Conservation (phyloP, 1,140 invertebrate species). For the Anoplolepis gracilipes region DNA sequence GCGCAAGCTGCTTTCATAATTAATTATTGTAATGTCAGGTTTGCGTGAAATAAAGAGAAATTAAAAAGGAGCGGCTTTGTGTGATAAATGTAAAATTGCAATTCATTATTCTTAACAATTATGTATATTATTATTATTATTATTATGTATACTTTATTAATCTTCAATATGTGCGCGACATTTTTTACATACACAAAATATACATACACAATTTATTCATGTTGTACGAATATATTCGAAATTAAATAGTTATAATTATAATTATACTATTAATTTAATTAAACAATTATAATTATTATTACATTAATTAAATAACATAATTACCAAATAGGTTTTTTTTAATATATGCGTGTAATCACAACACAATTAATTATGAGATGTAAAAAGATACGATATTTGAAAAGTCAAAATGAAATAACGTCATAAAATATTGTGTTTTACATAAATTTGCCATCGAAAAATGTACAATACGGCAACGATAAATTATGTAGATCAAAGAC, state of each 20-base stretch:
- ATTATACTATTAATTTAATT: neutral
- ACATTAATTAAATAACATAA: too few species aligned
- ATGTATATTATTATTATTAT: too few species aligned
- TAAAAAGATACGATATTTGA: neutral
- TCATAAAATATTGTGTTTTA: conserved; percentile 4
- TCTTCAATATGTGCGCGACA: neutral
- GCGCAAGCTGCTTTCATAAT: conserved; percentile 22
- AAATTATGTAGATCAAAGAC: conserved; percentile 34
- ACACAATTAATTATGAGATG: neutral
- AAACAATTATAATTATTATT: too few species aligned
- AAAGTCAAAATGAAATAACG: neutral
- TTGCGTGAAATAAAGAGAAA: conserved; percentile 26
- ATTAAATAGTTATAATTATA: neutral
- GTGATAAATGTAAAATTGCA: conserved; percentile 18
- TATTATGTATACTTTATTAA: neutral
- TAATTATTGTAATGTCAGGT: conserved; percentile 24
- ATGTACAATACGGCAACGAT: neutral
- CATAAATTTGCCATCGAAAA: neutral
- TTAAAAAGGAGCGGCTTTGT: conserved; percentile 31
- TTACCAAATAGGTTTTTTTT: too few species aligned
- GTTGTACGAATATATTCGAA: neutral
- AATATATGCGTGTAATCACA: neutral
- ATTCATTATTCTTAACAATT: neutral
- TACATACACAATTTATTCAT: neutral
- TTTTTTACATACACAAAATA: neutral